Evolutionary conservation across 2,888 invertebrate species (phyloP), one percentile per base, ranked within the genome.

Genomic region (Phytoseiulus persimilis): DNA sequence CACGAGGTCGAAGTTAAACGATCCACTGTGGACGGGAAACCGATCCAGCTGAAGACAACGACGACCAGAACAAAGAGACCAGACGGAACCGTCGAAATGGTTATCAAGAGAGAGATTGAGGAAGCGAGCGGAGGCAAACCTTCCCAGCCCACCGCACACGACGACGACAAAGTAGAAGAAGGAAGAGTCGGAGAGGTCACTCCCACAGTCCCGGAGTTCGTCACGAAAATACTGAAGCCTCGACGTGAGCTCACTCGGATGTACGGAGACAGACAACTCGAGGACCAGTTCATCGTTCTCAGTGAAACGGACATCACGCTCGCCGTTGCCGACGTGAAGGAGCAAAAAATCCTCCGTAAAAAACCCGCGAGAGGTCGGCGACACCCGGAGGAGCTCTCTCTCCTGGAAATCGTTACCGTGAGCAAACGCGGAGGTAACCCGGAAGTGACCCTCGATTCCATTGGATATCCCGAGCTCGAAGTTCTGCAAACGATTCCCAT

Each of bases 391-490:
- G 39, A 87, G 18, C 1, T 87, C 28, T 87, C 39, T 33, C 33
- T 87, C 32, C n/a, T 87, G 6, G 87, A 87, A 87, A 45, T 87
- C 39, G 31, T 45, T n/a, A 33, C 33, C 11, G 2, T 87, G 45
- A 32, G 32, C 39, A 33, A n/a, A 23, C 32, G 31, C n/a, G 39
- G 23, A 6, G 32, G 6, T 23, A 11, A 87, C 33, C 87, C 33
- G 11, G 87, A 87, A 33, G 39, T 87, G 28, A 28, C 87, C 5
- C 39, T 45, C 18, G 45, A 33, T 11, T 87, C 87, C n/a, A n/a
- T 87, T 23, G 87, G 87, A 3, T 87, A 87, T 33, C 87, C 87
- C 6, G 87, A 87, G 45, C 33, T 87, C 31, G 87, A 87, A 87
- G 87, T 87, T 28, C 28, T 39, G 87, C 87, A 33, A n/a, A 45